A percentile compares a stretch with the other conserved stretches of the same genome.
Conservation (phyloP, 1,140 invertebrate species). For the Tenebrio molitor region DNA sequence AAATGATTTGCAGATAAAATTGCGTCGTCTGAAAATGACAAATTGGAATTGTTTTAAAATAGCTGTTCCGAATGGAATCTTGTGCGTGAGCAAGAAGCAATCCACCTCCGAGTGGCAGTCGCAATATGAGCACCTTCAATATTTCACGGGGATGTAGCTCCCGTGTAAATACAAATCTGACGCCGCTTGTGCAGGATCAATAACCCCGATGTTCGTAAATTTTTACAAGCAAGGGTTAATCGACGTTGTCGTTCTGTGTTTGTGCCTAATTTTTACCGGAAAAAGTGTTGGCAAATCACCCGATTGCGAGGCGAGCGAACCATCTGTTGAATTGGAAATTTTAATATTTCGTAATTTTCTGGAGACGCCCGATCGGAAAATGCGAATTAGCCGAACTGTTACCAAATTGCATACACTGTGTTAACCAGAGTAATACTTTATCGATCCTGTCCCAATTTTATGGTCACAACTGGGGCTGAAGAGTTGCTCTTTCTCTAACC, state of each 20-base stretch:
- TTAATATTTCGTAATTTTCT: constrained; percentile 22
- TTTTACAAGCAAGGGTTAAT: neutral
- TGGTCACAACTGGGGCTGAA: too few species aligned
- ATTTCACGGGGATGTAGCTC: neutral
- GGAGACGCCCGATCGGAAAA: constrained; percentile 25
- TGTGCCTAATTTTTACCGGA: neutral
- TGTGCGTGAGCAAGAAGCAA: constrained; percentile 12
- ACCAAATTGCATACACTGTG: constrained; percentile 14
- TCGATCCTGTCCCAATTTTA: too few species aligned
- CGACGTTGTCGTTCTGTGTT: constrained; percentile 9
- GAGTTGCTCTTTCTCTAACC: neutral
- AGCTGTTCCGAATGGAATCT: neutral
- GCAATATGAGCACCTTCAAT: constrained; percentile 1
- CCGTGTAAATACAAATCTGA: constrained; percentile 16
- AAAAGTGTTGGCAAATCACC: neutral
- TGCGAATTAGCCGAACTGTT: constrained; percentile 31
- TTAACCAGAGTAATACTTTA: constrained; percentile 10
- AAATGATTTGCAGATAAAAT: too few species aligned
- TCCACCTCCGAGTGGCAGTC: constrained; percentile 7
- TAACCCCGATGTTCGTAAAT: constrained; percentile 24
- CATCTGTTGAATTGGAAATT: constrained; percentile 23
- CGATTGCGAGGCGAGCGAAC: neutral
- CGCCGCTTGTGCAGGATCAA: constrained; percentile 28
- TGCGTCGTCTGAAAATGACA: neutral
- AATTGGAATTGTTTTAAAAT: neutral